A percentile compares a stretch with the other conserved stretches of the same genome.
Evolutionary conservation across 2,113 vertebrate genomes (phyloP).

Genomic region (Axis porcinus): DNA sequence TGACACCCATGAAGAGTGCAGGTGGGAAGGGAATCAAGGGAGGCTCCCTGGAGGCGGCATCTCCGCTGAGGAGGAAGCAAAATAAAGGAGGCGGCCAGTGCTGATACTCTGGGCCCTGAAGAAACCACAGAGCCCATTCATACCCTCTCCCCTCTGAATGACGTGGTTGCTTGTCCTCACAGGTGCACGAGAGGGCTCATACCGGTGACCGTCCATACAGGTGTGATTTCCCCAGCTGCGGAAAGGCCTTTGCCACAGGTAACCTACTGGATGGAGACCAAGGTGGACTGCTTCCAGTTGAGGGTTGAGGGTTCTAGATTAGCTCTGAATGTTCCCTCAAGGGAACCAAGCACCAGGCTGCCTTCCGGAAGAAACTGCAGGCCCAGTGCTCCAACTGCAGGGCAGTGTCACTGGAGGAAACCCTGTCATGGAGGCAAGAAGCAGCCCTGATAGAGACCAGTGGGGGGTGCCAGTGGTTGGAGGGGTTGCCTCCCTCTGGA

Average conservation of each 20-base stretch:
- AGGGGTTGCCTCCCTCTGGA: neutral
- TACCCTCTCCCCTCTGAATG: neutral
- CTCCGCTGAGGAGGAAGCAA: neutral
- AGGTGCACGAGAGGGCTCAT: constrained; percentile 88
- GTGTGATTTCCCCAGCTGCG: constrained; percentile 83
- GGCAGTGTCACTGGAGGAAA: neutral
- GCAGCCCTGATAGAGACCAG: neutral
- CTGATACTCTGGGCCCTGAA: neutral
- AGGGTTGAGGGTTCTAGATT: neutral
- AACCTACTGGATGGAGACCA: neutral
- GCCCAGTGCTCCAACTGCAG: neutral
- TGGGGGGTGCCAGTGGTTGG: neutral
- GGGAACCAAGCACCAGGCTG: neutral
- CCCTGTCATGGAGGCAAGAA: neutral
- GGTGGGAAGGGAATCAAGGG: neutral
- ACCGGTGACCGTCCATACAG: constrained; percentile 84
- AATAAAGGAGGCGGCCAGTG: neutral
- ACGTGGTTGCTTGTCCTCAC: neutral
- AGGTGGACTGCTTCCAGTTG: neutral
- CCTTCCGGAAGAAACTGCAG: neutral
- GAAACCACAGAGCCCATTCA: neutral
- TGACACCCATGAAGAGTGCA: neutral
- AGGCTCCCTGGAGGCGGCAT: neutral
- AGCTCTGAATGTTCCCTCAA: neutral
- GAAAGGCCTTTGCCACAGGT: constrained; percentile 88